phyloP scores from a whole-genome alignment of 2,797 vertebrate genomes.

The Sebastes glaucus region DNA sequence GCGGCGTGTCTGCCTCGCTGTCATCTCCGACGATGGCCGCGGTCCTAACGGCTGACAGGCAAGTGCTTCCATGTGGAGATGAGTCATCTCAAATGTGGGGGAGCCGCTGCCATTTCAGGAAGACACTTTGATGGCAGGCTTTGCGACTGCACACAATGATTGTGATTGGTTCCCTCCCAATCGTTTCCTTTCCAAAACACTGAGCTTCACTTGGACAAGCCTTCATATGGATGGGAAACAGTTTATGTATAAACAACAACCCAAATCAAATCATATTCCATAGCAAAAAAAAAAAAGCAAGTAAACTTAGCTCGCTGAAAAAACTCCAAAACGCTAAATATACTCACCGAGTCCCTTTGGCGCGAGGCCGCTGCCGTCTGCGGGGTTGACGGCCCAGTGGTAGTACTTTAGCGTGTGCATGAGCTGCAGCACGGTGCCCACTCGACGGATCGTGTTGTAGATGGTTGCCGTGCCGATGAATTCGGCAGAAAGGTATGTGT shows the following conservation, averaged over 20 bases:
- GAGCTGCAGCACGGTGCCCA: conserved; percentile 93
- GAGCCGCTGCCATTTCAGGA: conserved; percentile 56
- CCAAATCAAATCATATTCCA: conserved; percentile 7
- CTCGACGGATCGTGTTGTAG: conserved; percentile 91
- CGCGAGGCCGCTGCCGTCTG: conserved; percentile 88
- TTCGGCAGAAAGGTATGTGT: conserved; percentile 95
- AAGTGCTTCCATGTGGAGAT: conserved; percentile 58
- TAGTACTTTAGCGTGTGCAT: conserved; percentile 96
- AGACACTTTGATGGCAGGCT: conserved; percentile 47
- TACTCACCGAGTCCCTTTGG: conserved; percentile 90
- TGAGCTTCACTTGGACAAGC: conserved; percentile 15
- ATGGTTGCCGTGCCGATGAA: conserved; percentile 94
- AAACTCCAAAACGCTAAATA: not conserved
- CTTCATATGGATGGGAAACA: conserved; percentile 11
- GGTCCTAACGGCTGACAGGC: conserved; percentile 67
- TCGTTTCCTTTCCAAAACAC: conserved; percentile 34
- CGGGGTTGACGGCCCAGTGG: conserved; percentile 94
- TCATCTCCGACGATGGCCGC: conserved; percentile 60
- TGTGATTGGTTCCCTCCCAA: conserved; percentile 41
- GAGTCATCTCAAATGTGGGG: conserved; percentile 65
- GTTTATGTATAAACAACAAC: conserved; percentile 17
- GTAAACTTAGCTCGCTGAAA: not conserved
- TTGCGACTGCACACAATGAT: conserved; percentile 28
- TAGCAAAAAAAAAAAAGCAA: not conserved
- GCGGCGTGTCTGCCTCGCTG: conserved; percentile 60